Evolutionary conservation across 2,888 invertebrate genomes (phyloP), one percentile per base, ranked within the genome.

Genomic region (Periphyllus acericola): DNA sequence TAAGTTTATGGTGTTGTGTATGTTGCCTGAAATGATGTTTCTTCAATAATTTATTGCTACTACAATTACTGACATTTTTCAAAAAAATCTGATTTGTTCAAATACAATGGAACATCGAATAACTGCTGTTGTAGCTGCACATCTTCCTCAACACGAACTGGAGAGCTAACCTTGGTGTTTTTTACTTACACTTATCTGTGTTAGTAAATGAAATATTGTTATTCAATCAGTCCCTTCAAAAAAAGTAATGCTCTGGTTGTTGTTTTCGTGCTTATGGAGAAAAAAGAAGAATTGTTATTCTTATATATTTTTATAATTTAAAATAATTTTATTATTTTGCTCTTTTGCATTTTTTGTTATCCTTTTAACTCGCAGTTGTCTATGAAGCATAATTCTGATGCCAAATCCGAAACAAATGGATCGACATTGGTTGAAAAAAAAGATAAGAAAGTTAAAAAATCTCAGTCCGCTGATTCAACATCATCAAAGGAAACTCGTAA

Each of bases 401-500:
- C 75, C 40, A 87, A 81, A 89, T 78, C 78, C 55, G 89, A 72
- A 92, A 92, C 89, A 92, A 92, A 90, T 89, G 91, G 66, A 92
- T 92, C 88, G 93, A 93, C 91, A 93, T 94, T 90, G 93, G 93
- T 90, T 91, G 93, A 78, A 93, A 90, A 90, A 91, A 89, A 94
- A 93, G 91, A 93, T 93, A 89, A 93, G 93, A 90, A 90, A 89
- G 91, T 85, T 88, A 83, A 89, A 90, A 89, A 90, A 90, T 81
- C 89, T 89, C 89, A 89, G 68, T 29, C 89, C 55, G 40, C 88
- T 29, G 85, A 87, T 52, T 95, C 94, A 83, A 96, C 96, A 89
- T 96, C 96, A 91, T 96, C 96, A 91, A 94, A 96, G 91, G 96
- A 96, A 92, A 92, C 94, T 21, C 94, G 96, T 90, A 95, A 95